Conservation (phyloP, 2,797 vertebrate genomes). For the Poliocrania exsul region DNA sequence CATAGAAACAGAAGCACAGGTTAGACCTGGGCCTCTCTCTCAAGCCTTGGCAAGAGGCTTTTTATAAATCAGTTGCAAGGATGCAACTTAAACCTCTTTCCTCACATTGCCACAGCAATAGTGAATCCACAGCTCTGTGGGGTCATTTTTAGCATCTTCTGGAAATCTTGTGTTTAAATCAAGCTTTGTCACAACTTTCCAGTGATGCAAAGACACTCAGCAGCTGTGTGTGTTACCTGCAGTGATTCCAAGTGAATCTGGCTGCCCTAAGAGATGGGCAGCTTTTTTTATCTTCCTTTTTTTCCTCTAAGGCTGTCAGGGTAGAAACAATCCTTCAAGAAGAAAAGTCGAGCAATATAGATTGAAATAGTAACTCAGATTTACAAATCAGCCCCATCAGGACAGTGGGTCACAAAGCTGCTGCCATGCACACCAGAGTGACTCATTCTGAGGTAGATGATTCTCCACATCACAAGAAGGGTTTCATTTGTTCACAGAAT, state of each 20-base stretch:
- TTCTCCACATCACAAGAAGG: background rate
- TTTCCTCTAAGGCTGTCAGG: background rate
- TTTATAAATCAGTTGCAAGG: background rate
- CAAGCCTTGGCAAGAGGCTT: background rate
- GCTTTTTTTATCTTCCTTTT: background rate
- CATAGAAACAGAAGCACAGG: background rate
- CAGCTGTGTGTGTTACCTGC: background rate
- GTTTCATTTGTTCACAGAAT: constrained; percentile 36
- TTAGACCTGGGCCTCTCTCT: background rate
- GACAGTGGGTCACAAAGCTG: background rate
- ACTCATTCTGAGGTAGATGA: constrained; percentile 21
- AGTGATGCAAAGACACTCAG: background rate
- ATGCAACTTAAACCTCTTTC: background rate
- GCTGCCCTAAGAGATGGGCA: background rate
- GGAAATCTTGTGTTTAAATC: background rate
- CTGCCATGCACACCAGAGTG: background rate
- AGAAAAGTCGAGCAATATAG: background rate
- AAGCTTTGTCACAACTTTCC: background rate
- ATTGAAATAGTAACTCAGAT: background rate
- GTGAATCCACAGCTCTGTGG: background rate
- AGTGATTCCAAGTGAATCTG: background rate
- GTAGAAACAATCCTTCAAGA: background rate
- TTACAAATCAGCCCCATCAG: background rate
- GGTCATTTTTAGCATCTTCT: background rate
- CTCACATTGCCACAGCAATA: background rate